A percentile compares a stretch with the other conserved stretches of the same genome.
phyloP scores from a whole-genome alignment of 2,113 vertebrate genomes.

The Uria lomvia region DNA sequence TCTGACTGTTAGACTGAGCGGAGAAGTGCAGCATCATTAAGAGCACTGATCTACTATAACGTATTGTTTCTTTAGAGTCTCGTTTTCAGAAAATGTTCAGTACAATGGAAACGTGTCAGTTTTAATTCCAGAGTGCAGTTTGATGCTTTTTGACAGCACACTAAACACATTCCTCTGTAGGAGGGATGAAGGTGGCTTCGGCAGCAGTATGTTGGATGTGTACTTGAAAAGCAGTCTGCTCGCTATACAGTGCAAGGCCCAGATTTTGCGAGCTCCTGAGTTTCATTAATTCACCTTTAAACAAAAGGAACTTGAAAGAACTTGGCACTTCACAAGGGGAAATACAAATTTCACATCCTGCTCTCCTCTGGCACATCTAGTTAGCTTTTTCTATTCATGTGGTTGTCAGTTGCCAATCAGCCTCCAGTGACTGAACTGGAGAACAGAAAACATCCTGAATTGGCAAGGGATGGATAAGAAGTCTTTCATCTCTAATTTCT shows the following conservation, averaged over 20 bases:
- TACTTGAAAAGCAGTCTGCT: neutral
- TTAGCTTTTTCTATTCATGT: constrained; percentile 25
- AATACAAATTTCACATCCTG: constrained; percentile 6
- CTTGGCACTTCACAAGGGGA: neutral
- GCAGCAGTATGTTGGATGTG: neutral
- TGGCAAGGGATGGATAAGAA: constrained; percentile 44
- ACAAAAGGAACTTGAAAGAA: neutral
- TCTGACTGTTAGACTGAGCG: neutral
- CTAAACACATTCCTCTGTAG: neutral
- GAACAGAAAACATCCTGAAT: constrained; percentile 37
- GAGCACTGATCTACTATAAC: neutral
- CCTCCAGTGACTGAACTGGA: constrained; percentile 20
- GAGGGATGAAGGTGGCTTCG: neutral
- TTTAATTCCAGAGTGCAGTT: neutral
- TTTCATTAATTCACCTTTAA: constrained; percentile 22
- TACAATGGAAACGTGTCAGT: neutral
- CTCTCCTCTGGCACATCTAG: constrained; percentile 31
- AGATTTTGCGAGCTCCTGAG: neutral
- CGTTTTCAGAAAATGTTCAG: neutral
- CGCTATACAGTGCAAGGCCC: neutral
- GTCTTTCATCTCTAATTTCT: constrained; percentile 48
- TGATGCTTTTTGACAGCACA: neutral
- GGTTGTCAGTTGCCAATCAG: constrained; percentile 46
- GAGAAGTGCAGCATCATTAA: neutral
- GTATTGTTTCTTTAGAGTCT: neutral